Conservation (phyloP, 2,113 vertebrate species). For the Plestiodon gilberti region DNA sequence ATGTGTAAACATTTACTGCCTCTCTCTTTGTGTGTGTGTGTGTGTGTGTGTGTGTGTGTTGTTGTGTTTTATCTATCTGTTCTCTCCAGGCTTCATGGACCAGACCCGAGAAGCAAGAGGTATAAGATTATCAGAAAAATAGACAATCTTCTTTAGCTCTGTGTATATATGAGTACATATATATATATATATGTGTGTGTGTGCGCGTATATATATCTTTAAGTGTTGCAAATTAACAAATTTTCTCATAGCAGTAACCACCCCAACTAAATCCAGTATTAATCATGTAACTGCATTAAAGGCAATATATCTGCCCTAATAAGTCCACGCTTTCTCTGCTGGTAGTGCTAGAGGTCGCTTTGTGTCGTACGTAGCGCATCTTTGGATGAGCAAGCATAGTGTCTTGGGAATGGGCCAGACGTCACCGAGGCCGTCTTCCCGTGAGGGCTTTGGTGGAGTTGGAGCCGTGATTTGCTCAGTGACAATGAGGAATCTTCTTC, state of each 20-base stretch:
- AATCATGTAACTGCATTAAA: conserved; percentile 48
- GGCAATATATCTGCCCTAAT: neutral
- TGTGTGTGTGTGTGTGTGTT: conserved; percentile 63
- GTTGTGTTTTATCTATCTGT: conserved; percentile 92
- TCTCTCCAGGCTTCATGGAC: conserved; percentile 98
- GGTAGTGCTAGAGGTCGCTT: conserved; percentile 69
- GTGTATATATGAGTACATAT: conserved; percentile 9
- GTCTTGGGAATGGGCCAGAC: conserved; percentile 63
- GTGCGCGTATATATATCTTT: conserved; percentile 21
- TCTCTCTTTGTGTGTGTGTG: conserved; percentile 64
- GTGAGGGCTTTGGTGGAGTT: conserved; percentile 18
- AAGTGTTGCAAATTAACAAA: conserved; percentile 74
- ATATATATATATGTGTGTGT: too few species aligned
- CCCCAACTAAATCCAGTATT: conserved; percentile 67
- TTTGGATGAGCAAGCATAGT: conserved; percentile 75
- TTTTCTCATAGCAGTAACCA: conserved; percentile 68
- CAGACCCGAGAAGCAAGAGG: conserved; percentile 98
- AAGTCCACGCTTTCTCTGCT: conserved; percentile 47
- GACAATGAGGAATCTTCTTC: conserved; percentile 22
- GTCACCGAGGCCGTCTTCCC: conserved; percentile 30
- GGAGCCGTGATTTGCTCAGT: conserved; percentile 34
- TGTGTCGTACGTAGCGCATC: conserved; percentile 54
- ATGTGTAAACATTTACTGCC: conserved; percentile 78
- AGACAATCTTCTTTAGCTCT: conserved; percentile 77
- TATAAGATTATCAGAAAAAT: conserved; percentile 86